Evolutionary conservation across 1,140 invertebrate species (phyloP).

Genomic region (Pseudomyrmex gracilis): DNA sequence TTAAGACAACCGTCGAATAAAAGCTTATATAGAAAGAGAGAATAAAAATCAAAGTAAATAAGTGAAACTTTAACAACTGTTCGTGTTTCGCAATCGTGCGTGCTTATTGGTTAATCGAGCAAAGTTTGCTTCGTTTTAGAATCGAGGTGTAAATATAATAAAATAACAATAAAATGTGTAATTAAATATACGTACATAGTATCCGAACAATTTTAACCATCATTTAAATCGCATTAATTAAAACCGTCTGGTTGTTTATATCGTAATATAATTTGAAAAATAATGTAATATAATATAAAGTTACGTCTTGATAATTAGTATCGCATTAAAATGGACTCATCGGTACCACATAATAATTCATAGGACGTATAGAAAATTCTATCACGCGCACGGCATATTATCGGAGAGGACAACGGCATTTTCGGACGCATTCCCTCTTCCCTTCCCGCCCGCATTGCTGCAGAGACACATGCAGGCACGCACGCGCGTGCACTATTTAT

Average conservation of each 20-base stretch:
- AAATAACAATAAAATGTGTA: too few relatives aligned
- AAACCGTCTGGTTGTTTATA: too few relatives aligned
- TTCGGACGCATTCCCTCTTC: constrained; percentile 15
- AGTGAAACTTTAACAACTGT: not conserved
- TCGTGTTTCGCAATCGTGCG: not conserved
- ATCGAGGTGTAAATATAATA: too few relatives aligned
- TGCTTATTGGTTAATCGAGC: not conserved
- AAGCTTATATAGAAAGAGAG: not conserved
- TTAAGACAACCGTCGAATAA: constrained; percentile 31
- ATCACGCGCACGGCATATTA: constrained; percentile 70
- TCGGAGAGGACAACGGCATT: constrained; percentile 59
- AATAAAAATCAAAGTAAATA: constrained; percentile 1
- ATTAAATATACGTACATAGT: too few relatives aligned
- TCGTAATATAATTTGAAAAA: not conserved
- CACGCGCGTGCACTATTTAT: constrained; percentile 35
- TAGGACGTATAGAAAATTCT: constrained; percentile 64
- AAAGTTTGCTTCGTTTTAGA: too few relatives aligned
- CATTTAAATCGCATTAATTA: too few relatives aligned
- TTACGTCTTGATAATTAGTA: not conserved
- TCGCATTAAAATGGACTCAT: not conserved
- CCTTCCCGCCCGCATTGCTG: not conserved
- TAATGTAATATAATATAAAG: not conserved
- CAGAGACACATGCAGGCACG: not conserved
- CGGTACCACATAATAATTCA: not conserved
- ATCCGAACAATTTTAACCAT: too few relatives aligned